These are phyloP conservation scores for Drosophila cyrtoloma DNA, from an alignment of 2,888 invertebrate genomes.

Conservation along the genomic window DNA sequence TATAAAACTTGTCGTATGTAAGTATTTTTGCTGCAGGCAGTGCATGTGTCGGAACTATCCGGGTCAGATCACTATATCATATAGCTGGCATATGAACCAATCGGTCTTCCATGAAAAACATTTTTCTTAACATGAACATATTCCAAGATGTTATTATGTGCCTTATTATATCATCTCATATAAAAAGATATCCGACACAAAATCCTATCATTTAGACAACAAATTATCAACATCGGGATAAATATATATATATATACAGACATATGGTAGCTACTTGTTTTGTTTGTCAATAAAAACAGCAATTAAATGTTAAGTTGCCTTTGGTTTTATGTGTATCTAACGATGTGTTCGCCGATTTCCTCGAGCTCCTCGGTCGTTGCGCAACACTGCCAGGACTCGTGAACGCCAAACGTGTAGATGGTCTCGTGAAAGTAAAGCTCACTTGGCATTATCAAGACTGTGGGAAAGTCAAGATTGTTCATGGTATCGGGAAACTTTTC, in stretches of 20 bases:
- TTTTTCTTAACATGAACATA: neutral
- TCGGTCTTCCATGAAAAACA: too few relatives aligned
- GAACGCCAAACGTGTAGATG: constrained; percentile 57
- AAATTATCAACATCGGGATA: neutral
- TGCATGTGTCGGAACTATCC: neutral
- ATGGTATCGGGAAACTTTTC: constrained; percentile 96
- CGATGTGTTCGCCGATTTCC: constrained; percentile 36
- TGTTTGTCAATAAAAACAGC: neutral
- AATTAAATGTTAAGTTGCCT: neutral
- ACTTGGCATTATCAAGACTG: constrained; percentile 89
- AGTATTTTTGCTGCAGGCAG: neutral
- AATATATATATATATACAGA: neutral
- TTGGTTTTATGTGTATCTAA: constrained; percentile 30
- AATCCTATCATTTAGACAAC: neutral
- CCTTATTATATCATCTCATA: neutral
- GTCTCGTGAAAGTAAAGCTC: constrained; percentile 88
- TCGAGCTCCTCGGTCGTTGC: constrained; percentile 51
- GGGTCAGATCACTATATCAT: neutral
- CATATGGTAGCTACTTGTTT: neutral
- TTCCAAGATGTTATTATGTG: neutral
- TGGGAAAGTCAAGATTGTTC: constrained; percentile 92
- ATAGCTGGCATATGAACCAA: neutral
- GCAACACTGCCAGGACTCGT: constrained; percentile 60
- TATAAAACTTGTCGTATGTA: neutral
- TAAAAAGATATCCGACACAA: neutral